Conservation (phyloP, 2,888 invertebrate genomes). For the Chouioia cunea region DNA sequence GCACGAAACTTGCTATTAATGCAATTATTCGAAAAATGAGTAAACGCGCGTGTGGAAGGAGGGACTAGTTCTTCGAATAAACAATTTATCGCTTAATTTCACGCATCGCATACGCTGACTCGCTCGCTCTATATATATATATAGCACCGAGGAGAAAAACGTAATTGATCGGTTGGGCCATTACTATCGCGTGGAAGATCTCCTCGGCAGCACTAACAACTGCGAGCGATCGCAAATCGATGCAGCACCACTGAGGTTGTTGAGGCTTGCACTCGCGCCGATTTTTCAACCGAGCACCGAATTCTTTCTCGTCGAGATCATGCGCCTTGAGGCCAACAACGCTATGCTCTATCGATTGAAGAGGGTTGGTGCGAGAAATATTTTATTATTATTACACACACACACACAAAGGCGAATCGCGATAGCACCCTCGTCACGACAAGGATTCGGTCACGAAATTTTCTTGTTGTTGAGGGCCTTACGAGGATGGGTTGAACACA, state of each 20-base stretch:
- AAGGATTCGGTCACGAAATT: no score
- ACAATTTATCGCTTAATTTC: not conserved
- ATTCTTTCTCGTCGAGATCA: constrained; percentile 75
- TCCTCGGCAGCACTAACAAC: not conserved
- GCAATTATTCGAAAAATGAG: not conserved
- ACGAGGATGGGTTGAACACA: no score
- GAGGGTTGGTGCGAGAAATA: constrained; percentile 40
- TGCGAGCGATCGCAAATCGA: not conserved
- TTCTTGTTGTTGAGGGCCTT: no score
- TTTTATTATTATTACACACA: no score
- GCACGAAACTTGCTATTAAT: not conserved
- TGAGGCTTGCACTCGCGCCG: constrained; percentile 71
- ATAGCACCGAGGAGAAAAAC: constrained; percentile 17
- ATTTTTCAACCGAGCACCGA: constrained; percentile 72
- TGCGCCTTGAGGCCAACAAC: constrained; percentile 68
- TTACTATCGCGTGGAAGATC: constrained; percentile 27
- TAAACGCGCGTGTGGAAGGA: not conserved
- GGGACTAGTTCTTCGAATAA: no score
- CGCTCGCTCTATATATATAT: no score
- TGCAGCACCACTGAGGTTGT: constrained; percentile 6
- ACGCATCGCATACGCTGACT: not conserved
- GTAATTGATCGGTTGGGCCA: not conserved
- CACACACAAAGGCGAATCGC: no score
- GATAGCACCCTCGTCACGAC: no score
- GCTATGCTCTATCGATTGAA: constrained; percentile 71